Percentiles rank a stretch among this genome's conserved stretches.
Evolutionary conservation across 1,140 invertebrate genomes (phyloP).

Genomic region (Tribolium castaneum): DNA sequence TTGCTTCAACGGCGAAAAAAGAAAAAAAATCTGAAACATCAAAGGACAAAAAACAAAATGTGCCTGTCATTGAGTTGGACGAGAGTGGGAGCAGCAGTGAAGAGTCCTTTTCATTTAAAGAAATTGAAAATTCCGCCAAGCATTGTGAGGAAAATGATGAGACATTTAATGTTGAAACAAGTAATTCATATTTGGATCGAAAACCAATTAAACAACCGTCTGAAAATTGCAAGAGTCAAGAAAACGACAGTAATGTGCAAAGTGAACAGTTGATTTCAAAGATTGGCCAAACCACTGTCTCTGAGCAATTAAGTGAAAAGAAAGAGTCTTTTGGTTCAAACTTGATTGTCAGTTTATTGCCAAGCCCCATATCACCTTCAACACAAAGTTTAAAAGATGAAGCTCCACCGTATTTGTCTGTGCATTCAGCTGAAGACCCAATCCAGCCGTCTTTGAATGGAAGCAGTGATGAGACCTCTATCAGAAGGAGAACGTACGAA

Average conservation of each 20-base stretch:
- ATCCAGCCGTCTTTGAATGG: neutral
- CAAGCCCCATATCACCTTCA: slow-evolving; percentile 2
- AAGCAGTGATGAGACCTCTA: neutral
- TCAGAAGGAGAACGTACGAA: slow-evolving; percentile 2
- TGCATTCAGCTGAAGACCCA: neutral
- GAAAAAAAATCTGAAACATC: no score
- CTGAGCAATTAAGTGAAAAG: neutral
- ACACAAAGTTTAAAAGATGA: neutral
- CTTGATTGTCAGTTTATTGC: neutral
- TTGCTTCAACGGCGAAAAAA: no score
- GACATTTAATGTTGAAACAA: neutral
- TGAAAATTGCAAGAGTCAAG: neutral
- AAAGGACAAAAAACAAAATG: no score
- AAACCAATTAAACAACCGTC: no score
- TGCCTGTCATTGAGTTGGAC: no score
- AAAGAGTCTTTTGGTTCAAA: neutral
- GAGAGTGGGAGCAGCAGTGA: no score
- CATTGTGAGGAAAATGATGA: no score
- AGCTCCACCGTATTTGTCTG: neutral
- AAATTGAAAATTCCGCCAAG: no score
- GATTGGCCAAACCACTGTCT: neutral
- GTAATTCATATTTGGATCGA: neutral
- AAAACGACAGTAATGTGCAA: neutral
- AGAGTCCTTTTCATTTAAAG: no score
- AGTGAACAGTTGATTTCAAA: neutral